A percentile compares a stretch with the other conserved stretches of the same genome.
Evolutionary conservation across 2,797 vertebrate species (phyloP).

Genomic region (Coregonus sp.): DNA sequence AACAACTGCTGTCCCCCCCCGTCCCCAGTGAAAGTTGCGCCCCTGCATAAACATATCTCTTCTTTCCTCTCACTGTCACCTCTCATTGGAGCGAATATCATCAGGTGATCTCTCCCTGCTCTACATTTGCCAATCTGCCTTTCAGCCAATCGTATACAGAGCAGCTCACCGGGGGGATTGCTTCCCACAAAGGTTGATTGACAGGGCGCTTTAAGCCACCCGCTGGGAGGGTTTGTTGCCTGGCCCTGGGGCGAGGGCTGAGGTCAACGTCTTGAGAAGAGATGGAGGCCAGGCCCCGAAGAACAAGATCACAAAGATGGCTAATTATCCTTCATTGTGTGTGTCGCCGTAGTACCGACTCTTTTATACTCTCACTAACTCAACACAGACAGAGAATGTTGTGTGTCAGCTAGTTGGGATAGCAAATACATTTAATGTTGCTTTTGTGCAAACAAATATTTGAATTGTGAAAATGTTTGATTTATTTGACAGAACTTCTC

Average conservation of each 20-base stretch:
- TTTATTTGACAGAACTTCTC: not conserved
- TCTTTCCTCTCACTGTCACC: too few species aligned
- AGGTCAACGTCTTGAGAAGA: slow-evolving; percentile 60
- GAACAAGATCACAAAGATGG: slow-evolving; percentile 60
- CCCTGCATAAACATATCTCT: too few species aligned
- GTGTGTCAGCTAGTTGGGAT: not conserved
- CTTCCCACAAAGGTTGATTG: slow-evolving; percentile 52
- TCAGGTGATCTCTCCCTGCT: too few species aligned
- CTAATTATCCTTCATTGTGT: slow-evolving; percentile 67
- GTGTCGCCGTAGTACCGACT: not conserved
- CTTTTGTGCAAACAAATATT: too few species aligned
- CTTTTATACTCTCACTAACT: not conserved
- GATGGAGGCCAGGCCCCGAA: slow-evolving; percentile 11
- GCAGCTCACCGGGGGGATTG: too few species aligned
- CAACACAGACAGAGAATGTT: not conserved
- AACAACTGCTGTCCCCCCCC: too few species aligned
- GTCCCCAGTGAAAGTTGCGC: too few species aligned
- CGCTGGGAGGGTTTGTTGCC: slow-evolving; percentile 60
- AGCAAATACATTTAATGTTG: not conserved
- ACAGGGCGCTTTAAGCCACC: slow-evolving; percentile 55
- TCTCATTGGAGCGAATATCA: too few species aligned
- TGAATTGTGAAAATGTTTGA: not conserved
- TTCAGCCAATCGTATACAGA: too few species aligned
- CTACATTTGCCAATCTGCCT: too few species aligned
- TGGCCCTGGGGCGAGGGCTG: slow-evolving; percentile 60